Base-by-base conservation (phyloP, 2,797 vertebrate genomes). In the Acipenser transmontanus region DNA sequence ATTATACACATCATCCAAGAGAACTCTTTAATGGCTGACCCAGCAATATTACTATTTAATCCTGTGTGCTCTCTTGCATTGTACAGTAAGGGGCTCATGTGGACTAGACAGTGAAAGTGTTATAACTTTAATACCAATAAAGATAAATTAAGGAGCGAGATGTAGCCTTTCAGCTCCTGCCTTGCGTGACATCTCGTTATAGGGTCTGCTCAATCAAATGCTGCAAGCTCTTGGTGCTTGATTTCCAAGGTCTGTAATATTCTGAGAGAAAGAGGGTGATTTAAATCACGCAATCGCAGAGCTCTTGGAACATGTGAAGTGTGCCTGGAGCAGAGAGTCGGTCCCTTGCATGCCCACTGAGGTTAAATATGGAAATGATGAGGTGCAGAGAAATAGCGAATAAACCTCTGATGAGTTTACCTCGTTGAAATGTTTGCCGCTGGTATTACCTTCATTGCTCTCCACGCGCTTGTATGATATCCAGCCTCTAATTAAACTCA, bases 161-260 rank as follows among this genome's bases (percentile, higher is more conserved):
- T 63, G 51, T 69, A 59, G 47, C 51, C 47, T 49, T 50, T 47
- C 49, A 64, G 49, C 49, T 68, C 64, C 34, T 14, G 34, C 34
- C 52, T 10, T 7, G 13, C 49, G 50, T 14, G 68, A 59, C 49
- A 72, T 64, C 69, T 73, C 71, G 74, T 76, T 77, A 73, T 70
- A 73, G 74, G 73, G 74, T 87, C 84, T 78, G 83, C 74, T 77
- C 81, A 85, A 79, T 83, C 77, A 83, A 87, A 80, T 84, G 80
- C 77, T 79, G 71, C 74, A 34, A 66, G 51, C 71, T 67, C 63
- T 66, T 47, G 63, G 64, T 70, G 70, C 70, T 73, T 54, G 11
- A 64, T 78, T 71, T 81, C 79, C 83, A 86, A 88, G 87, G 85
- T 87, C 83, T 76, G 3, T 65, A 66, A 76, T 75, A 65, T 75